Evolutionary conservation across 2,888 invertebrate species (phyloP).

Genomic region (Epistrophella euchroma): DNA sequence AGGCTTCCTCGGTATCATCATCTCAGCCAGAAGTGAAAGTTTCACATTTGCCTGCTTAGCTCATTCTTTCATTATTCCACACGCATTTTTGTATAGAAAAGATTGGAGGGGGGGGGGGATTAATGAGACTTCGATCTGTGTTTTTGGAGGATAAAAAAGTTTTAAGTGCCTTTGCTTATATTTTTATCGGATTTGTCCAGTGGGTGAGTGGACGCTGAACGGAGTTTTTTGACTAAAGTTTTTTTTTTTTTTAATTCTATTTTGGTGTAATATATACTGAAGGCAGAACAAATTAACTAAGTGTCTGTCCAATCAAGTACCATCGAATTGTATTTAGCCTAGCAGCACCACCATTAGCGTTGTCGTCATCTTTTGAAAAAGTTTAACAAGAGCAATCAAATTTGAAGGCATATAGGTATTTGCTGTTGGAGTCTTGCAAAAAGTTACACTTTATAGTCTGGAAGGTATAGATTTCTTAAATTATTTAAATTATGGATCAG

Average conservation of each 20-base stretch:
- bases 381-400: slow-evolving; percentile 45
- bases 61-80: slow-evolving; percentile 1
- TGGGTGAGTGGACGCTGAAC: not conserved
- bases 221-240: not conserved
- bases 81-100: not conserved
- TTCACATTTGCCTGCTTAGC: not conserved
- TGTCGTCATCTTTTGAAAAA: slow-evolving; percentile 43
- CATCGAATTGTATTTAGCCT: slow-evolving; percentile 6
- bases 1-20: not conserved
- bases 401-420: slow-evolving; percentile 23
- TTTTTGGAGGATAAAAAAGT: slow-evolving; percentile 67
- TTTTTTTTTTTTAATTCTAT: slow-evolving; percentile 2
- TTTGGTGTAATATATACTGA: not conserved
- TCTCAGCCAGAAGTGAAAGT: not conserved
- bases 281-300: slow-evolving; percentile 60
- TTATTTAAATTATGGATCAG: too few species aligned
- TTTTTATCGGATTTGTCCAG: not conserved
- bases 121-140: slow-evolving; percentile 57
- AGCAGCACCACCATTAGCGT: slow-evolving; percentile 10
- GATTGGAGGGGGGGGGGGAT: slow-evolving; percentile 38
- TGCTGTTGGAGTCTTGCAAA: not conserved
- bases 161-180: slow-evolving; percentile 59
- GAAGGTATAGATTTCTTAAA: not conserved
- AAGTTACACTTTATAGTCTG: not conserved
- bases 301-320: slow-evolving; percentile 58